phyloP scores from a whole-genome alignment of 2,797 vertebrate species.

The Gadopsis marmoratus region DNA sequence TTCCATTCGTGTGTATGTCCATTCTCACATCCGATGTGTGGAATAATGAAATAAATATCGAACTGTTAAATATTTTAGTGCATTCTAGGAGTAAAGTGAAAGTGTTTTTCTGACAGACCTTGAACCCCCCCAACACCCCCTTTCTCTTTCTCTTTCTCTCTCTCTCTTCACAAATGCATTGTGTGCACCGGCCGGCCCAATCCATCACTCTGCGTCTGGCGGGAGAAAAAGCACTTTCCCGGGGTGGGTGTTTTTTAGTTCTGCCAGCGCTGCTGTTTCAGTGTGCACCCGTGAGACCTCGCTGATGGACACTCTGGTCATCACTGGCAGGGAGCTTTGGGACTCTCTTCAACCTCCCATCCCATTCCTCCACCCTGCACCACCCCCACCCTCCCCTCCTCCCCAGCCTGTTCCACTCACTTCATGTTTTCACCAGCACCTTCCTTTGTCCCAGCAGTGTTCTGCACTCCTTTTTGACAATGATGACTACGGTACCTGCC shows the following conservation, averaged over 20 bases:
- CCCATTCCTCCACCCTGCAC: not conserved
- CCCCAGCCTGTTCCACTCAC: conserved; percentile 74
- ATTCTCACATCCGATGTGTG: conserved; percentile 77
- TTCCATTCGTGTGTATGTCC: conserved; percentile 71
- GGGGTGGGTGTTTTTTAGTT: conserved; percentile 83
- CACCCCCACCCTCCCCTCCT: conserved; percentile 32
- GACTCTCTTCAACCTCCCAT: conserved; percentile 68
- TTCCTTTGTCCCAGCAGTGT: conserved; percentile 79
- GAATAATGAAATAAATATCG: conserved; percentile 84
- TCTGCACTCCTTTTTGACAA: conserved; percentile 78
- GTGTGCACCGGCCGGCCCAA: conserved; percentile 80
- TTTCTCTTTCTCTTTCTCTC: not conserved
- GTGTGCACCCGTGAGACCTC: conserved; percentile 82
- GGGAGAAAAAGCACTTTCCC: conserved; percentile 88
- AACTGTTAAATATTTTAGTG: conserved; percentile 83
- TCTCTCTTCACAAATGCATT: conserved; percentile 83
- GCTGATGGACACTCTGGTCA: conserved; percentile 87
- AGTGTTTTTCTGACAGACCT: conserved; percentile 85
- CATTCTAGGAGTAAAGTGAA: conserved; percentile 85
- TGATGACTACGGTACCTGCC: conserved; percentile 69
- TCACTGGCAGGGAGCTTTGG: conserved; percentile 81
- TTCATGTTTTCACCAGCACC: conserved; percentile 76
- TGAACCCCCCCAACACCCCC: not conserved
- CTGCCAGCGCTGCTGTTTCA: conserved; percentile 85
- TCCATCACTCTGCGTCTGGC: conserved; percentile 84